These are phyloP conservation scores for Pseudolaguvia tuberculata DNA, from an alignment of 2,113 vertebrate species.

Conservation along the genomic window DNA sequence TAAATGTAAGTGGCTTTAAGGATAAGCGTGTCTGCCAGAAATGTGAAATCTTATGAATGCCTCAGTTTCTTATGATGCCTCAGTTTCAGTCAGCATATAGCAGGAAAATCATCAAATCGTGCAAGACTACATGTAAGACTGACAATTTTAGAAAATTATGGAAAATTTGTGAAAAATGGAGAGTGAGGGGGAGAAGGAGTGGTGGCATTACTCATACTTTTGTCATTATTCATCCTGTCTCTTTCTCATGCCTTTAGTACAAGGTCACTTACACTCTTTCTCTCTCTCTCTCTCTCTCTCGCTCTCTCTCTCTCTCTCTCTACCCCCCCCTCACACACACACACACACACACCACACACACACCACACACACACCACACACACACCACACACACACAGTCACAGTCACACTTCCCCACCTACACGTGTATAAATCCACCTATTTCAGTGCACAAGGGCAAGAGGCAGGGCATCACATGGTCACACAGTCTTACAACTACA, in stretches of 20 bases:
- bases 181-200: background rate
- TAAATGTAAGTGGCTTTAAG: too few relatives aligned
- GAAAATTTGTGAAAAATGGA: background rate
- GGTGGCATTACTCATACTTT: slow-evolving; percentile 23
- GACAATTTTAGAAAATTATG: background rate
- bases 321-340: slow-evolving; percentile 22
- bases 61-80: background rate
- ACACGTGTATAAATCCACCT: background rate
- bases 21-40: too few relatives aligned
- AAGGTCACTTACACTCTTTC: slow-evolving; percentile 1
- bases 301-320: background rate
- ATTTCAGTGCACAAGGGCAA: too few relatives aligned
- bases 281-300: background rate
- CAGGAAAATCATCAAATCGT: background rate
- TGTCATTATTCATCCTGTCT: slow-evolving; percentile 36
- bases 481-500: too few relatives aligned
- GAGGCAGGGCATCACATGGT: too few relatives aligned
- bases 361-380: too few relatives aligned
- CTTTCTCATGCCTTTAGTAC: slow-evolving; percentile 21
- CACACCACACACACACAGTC: background rate
- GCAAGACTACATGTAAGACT: background rate
- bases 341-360: slow-evolving; percentile 3
- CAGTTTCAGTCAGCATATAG: background rate
- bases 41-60: background rate
- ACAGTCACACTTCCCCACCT: background rate